Evolutionary conservation across 2,888 invertebrate species (phyloP).

Genomic region (Monoplex corrugatus): DNA sequence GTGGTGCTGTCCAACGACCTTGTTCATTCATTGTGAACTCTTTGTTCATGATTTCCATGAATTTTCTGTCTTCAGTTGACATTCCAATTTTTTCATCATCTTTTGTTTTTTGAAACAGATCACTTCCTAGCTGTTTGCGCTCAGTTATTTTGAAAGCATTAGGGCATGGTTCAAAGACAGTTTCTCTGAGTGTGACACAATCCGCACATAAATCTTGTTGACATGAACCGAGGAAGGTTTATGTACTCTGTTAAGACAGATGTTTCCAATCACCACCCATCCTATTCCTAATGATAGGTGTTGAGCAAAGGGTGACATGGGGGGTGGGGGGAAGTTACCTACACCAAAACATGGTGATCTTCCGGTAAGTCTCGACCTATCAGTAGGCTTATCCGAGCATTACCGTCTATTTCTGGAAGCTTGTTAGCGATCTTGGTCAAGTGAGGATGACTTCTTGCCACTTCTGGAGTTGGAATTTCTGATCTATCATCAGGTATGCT

Average conservation of each 20-base stretch:
- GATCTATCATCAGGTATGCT: too few relatives aligned
- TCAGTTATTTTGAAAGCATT: too few relatives aligned
- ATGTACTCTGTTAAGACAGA: not conserved
- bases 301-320: constrained; percentile 51
- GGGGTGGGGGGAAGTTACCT: constrained; percentile 50
- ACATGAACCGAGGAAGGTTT: not conserved
- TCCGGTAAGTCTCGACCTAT: constrained; percentile 54
- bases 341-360: constrained; percentile 58
- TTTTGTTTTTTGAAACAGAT: not conserved
- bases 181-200: not conserved
- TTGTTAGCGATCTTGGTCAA: not conserved
- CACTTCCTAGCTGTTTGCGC: not conserved
- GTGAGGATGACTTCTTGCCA: not conserved
- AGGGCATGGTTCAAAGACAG: too few relatives aligned
- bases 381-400: constrained; percentile 56
- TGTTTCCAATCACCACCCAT: not conserved
- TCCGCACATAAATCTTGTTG: not conserved
- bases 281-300: not conserved
- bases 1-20: constrained; percentile 25
- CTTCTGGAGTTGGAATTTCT: too few relatives aligned
- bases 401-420: not conserved
- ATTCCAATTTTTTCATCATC: not conserved
- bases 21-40: not conserved
- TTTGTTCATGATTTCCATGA: not conserved
- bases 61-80: not conserved